A percentile compares a stretch with the other conserved stretches of the same genome.
phyloP scores from a whole-genome alignment of 1,140 invertebrate species.

The Trinorchestia longiramus region DNA sequence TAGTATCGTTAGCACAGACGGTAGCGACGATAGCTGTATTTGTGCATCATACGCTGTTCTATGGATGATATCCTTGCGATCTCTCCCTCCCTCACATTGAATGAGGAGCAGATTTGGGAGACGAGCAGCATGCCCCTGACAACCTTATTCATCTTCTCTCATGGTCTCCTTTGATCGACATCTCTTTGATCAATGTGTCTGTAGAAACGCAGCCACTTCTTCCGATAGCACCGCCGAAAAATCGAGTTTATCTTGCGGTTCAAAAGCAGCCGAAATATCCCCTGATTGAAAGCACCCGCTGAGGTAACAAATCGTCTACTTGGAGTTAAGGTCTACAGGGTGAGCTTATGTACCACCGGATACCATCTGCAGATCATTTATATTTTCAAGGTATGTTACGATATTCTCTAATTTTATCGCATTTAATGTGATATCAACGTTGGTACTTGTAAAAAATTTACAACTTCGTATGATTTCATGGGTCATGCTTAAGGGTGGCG shows the following conservation, averaged over 20 bases:
- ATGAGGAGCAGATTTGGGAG: not conserved
- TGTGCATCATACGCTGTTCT: not conserved
- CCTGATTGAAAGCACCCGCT: not conserved
- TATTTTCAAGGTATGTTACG: not conserved
- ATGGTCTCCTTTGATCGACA: constrained; percentile 22
- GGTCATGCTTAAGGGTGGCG: too few species aligned
- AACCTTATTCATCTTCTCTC: constrained; percentile 32
- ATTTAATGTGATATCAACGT: too few species aligned
- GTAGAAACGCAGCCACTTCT: constrained; percentile 15
- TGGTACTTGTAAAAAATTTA: too few species aligned
- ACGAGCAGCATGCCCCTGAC: constrained; percentile 11
- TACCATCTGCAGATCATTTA: not conserved
- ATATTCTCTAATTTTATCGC: not conserved
- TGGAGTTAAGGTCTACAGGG: not conserved
- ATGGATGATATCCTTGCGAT: not conserved
- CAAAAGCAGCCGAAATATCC: not conserved
- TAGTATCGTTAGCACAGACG: not conserved
- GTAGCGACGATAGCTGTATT: constrained; percentile 9
- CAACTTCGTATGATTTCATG: too few species aligned
- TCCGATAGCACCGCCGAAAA: not conserved
- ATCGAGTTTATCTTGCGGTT: constrained; percentile 4
- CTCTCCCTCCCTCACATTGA: not conserved
- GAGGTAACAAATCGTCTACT: not conserved
- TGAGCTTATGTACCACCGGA: not conserved
- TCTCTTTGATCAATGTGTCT: constrained; percentile 17